Percentiles rank a stretch among this genome's conserved stretches.
Evolutionary conservation across 2,113 vertebrate species (phyloP).

Genomic region (Turnix velox): DNA sequence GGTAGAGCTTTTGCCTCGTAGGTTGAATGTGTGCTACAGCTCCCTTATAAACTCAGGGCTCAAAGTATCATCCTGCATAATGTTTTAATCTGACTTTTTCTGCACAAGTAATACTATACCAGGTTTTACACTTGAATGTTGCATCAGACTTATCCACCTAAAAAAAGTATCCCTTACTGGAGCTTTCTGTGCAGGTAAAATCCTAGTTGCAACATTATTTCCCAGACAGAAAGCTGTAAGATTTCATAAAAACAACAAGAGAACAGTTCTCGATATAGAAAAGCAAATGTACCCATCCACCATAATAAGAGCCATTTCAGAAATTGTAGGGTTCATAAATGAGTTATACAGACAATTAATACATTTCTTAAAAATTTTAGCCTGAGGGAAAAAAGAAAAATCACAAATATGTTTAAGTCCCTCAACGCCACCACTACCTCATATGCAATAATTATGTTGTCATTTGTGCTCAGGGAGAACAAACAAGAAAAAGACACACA

Average conservation of each 20-base stretch:
- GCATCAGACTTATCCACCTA: neutral
- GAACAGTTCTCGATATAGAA: neutral
- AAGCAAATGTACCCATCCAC: neutral
- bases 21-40: neutral
- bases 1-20: neutral
- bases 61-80: neutral
- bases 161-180: neutral
- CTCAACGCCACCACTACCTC: neutral
- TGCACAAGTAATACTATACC: neutral
- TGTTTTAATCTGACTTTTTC: neutral
- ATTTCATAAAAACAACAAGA: neutral
- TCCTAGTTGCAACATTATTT: neutral
- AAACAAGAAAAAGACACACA: conserved; percentile 32
- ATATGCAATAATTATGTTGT: neutral
- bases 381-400: neutral
- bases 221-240: neutral
- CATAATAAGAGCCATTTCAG: neutral
- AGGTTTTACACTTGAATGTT: neutral
- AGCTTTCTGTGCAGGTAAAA: neutral
- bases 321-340: neutral
- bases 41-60: neutral
- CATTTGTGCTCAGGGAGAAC: conserved; percentile 28
- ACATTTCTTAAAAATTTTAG: neutral
- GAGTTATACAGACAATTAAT: neutral
- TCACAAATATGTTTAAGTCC: neutral